Conservation (phyloP, 2,888 invertebrate species). For the Helicoverpa assulta region DNA sequence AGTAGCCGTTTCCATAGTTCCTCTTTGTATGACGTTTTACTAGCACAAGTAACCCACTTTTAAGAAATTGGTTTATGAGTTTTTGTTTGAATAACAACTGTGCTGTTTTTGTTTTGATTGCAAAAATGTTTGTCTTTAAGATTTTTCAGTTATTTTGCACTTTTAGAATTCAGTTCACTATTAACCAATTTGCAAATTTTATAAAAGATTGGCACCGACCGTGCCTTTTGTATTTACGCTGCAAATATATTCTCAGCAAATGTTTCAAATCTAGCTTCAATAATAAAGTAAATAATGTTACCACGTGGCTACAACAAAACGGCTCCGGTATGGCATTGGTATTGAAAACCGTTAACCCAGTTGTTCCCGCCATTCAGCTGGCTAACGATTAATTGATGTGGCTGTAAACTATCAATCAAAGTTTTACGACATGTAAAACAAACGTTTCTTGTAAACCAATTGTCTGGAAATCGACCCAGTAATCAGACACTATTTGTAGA, state of each 20-base stretch:
- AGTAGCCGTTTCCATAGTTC: too few species aligned
- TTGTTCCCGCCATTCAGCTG: slow-evolving; percentile 73
- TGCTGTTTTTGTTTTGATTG: too few species aligned
- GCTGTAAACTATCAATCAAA: slow-evolving; percentile 87
- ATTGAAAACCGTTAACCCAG: slow-evolving; percentile 84
- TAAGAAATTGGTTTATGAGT: too few species aligned
- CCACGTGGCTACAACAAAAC: slow-evolving; percentile 58
- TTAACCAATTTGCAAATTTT: too few species aligned
- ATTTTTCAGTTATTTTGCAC: too few species aligned
- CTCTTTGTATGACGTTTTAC: too few species aligned
- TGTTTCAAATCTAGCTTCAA: slow-evolving; percentile 53
- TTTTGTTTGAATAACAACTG: too few species aligned
- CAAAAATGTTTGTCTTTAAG: too few species aligned
- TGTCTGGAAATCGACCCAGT: slow-evolving; percentile 77
- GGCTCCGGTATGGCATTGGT: slow-evolving; percentile 68
- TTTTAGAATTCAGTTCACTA: too few species aligned
- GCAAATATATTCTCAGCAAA: slow-evolving; percentile 32
- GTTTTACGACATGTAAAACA: slow-evolving; percentile 85
- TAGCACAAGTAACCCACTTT: too few species aligned
- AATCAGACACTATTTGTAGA: slow-evolving; percentile 69
- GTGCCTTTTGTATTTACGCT: background rate
- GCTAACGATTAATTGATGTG: slow-evolving; percentile 84
- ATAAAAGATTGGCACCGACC: background rate
- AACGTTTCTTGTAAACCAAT: slow-evolving; percentile 81
- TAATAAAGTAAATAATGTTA: slow-evolving; percentile 66